These are phyloP conservation scores for Anolis apletophallus DNA, from an alignment of 2,797 vertebrate species.

Conservation along the genomic window DNA sequence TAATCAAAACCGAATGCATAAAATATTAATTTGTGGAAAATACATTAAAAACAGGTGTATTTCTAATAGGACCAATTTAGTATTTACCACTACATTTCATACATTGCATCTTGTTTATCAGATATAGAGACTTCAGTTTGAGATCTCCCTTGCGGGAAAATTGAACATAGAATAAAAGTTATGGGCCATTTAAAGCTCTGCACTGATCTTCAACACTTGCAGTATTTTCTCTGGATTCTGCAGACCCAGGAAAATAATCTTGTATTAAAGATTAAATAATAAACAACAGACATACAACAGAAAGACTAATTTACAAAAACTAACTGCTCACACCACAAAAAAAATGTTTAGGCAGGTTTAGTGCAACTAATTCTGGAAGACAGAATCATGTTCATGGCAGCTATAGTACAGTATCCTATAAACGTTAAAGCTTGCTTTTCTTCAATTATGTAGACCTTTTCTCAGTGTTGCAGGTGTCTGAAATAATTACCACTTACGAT, in stretches of 20 bases:
- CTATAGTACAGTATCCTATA: background rate
- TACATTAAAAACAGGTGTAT: no score
- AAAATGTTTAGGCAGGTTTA: background rate
- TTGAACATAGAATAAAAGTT: background rate
- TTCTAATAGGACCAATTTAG: no score
- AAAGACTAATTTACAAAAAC: background rate
- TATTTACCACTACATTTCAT: no score
- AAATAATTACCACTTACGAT: background rate
- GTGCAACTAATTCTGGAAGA: background rate
- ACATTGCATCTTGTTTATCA: no score
- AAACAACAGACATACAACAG: background rate
- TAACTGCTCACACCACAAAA: no score
- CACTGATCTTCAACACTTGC: slow-evolving; percentile 10
- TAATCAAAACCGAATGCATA: no score
- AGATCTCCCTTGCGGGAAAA: no score
- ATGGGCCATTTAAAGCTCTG: slow-evolving; percentile 25
- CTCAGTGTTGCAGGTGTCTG: background rate
- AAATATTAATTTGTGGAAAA: no score
- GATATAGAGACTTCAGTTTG: no score
- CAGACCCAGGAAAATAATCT: slow-evolving; percentile 9
- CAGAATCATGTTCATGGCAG: background rate
- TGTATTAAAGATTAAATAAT: slow-evolving; percentile 24
- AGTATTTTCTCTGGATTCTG: background rate
- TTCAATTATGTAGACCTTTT: background rate
- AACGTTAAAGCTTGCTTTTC: background rate